Conservation (phyloP, 1,140 invertebrate genomes). For the Pseudomyrmex cubaensis region DNA sequence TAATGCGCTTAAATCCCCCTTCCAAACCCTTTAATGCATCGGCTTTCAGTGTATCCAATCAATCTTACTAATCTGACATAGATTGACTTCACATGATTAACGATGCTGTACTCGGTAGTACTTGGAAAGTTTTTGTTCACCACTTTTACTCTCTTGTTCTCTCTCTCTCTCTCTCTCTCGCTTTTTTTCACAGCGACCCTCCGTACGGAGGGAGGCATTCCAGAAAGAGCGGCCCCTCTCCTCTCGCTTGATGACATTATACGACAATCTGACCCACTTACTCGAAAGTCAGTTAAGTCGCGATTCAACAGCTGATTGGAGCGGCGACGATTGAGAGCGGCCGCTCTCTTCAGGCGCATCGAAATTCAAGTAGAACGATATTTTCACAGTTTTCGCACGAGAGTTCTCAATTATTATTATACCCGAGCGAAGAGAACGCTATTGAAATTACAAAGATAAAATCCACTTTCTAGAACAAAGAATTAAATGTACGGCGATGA, state of each 20-base stretch:
- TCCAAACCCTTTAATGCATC: slow-evolving; percentile 37
- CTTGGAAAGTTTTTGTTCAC: slow-evolving; percentile 37
- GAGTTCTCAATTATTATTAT: background rate
- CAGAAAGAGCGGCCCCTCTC: background rate
- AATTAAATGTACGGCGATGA: no score
- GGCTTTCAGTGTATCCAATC: slow-evolving; percentile 47
- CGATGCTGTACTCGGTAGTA: slow-evolving; percentile 2
- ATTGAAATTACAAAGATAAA: no score
- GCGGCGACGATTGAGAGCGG: no score
- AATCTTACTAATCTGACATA: slow-evolving; percentile 59
- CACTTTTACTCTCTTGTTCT: slow-evolving; percentile 20
- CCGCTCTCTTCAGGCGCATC: background rate
- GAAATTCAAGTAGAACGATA: background rate
- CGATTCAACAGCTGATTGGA: slow-evolving; percentile 1
- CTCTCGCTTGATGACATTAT: slow-evolving; percentile 2
- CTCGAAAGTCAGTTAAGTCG: background rate
- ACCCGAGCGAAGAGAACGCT: no score
- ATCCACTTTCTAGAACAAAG: no score
- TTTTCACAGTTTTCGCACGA: background rate
- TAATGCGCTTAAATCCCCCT: slow-evolving; percentile 25
- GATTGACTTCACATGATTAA: slow-evolving; percentile 58
- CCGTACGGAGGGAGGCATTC: slow-evolving; percentile 27
- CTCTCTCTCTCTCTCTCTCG: background rate
- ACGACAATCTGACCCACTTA: slow-evolving; percentile 58
- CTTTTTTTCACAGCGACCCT: slow-evolving; percentile 9